Percentiles rank a stretch among this genome's conserved stretches.
Evolutionary conservation across 1,140 invertebrate species (phyloP).

Genomic region (Drosophila serrata): DNA sequence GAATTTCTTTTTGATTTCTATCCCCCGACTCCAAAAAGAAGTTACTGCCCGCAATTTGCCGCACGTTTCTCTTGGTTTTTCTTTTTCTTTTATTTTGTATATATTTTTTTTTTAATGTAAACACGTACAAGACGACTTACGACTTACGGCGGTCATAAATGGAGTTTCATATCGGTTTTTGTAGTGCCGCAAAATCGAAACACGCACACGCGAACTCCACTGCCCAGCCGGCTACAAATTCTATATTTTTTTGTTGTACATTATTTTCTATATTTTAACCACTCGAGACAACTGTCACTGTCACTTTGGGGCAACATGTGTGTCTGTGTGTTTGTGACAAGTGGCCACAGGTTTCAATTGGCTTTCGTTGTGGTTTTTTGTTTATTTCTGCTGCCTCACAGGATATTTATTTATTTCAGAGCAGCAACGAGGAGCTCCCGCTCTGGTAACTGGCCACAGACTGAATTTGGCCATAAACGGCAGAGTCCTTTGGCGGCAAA

Average conservation of each 20-base stretch:
- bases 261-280: constrained; percentile 14
- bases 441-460: constrained; percentile 62
- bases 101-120: constrained; percentile 36
- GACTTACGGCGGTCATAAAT: constrained; percentile 47
- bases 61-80: constrained; percentile 54
- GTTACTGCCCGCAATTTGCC: constrained; percentile 35
- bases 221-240: constrained; percentile 28
- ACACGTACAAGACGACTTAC: constrained; percentile 66
- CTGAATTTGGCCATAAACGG: constrained; percentile 52
- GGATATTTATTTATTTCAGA: constrained; percentile 9
- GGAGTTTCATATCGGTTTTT: constrained; percentile 70
- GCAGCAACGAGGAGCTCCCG: constrained; percentile 26
- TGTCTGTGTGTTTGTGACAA: constrained; percentile 60
- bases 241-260: not conserved
- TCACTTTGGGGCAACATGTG: constrained; percentile 59
- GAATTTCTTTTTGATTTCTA: constrained; percentile 67
- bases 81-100: constrained; percentile 1
- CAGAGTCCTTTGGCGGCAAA: constrained; percentile 64
- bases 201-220: constrained; percentile 64
- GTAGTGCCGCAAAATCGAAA: constrained; percentile 60
- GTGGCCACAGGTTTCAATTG: constrained; percentile 71
- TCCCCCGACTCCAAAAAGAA: constrained; percentile 6
- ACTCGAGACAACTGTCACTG: constrained; percentile 71
- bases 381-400: constrained; percentile 20
- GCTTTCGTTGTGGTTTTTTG: constrained; percentile 45